Conservation (phyloP, 2,888 invertebrate genomes). For the Caenorhabditis uteleia region DNA sequence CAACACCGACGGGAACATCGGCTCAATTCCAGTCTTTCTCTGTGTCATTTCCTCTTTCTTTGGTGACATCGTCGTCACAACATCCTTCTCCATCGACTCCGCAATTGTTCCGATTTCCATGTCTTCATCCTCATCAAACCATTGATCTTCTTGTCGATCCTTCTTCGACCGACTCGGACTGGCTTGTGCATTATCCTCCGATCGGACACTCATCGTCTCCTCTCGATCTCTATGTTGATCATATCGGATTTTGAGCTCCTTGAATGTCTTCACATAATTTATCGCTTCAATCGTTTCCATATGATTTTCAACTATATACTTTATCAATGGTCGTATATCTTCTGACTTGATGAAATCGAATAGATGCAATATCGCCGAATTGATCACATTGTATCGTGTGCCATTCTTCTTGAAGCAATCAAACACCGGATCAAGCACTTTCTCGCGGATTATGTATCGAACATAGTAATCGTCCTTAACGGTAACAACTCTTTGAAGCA, state of each 20-base stretch:
- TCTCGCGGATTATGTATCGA: conserved; percentile 90
- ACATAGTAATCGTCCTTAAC: conserved; percentile 98
- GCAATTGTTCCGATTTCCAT: conserved; percentile 31
- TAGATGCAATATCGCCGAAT: conserved; percentile 83
- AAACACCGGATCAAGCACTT: conserved; percentile 87
- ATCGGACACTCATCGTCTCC: conserved; percentile 38
- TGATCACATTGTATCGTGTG: conserved; percentile 95
- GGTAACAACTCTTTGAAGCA: conserved; percentile 94
- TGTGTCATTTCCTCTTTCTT: conserved; percentile 24
- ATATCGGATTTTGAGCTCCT: conserved; percentile 45
- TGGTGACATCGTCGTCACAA: conserved; percentile 15
- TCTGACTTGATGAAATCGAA: conserved; percentile 62
- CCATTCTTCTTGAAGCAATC: conserved; percentile 95
- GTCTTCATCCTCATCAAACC: conserved; percentile 65
- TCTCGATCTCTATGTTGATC: conserved; percentile 52
- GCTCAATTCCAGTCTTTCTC: conserved; percentile 61
- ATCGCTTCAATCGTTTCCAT: conserved; percentile 91
- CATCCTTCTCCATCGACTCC: conserved; percentile 39
- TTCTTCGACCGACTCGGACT: conserved; percentile 30
- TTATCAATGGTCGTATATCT: conserved; percentile 73
- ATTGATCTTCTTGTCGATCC: conserved; percentile 60
- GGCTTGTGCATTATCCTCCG: conserved; percentile 34
- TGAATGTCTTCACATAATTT: conserved; percentile 95
- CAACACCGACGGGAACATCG: conserved; percentile 60
- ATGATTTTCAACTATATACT: conserved; percentile 94